Evolutionary conservation across 2,888 invertebrate genomes (phyloP), one percentile per base, ranked within the genome.

Genomic region (Cancer borealis): DNA sequence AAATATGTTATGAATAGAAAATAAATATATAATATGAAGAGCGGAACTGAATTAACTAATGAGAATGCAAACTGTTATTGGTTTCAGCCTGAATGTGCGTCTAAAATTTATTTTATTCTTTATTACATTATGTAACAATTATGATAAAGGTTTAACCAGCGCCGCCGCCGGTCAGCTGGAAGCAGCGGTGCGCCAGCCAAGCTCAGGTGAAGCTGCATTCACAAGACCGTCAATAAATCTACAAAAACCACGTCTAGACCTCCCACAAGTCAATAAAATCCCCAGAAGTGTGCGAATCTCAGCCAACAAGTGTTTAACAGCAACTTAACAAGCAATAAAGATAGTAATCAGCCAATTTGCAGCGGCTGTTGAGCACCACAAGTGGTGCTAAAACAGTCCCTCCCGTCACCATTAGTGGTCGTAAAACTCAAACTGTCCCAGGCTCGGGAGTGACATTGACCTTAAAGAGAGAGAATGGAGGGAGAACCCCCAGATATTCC

Each of bases 381-480:
- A 88, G 87, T 45, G 92, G 89, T 89, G 92, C 92, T 94, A 94
- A 94, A 94, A 94, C 94, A 94, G 92, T 94, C 89, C 88, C 94
- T 47, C 94, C 92, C 92, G 92, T 94, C 94, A 92, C 46, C 79
- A 92, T 94, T 92, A 94, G 54, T 39, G 92, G 92, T 79, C 94
- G 89, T 94, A 94, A 94, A 94, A 94, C 89, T 89, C 94, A 88
- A 93, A 93, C 30, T 92, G 94, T 92, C 94, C 94, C 89, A 49
- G 73, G 89, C 92, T 54, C 88, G 89, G 79, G 90, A 79, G 54
- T 94, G 94, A 94, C 94, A 94, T 94, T 94, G 94, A 94, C 94
- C 94, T 94, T 94, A 94, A 94, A 94, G 94, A 73, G 94, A 94
- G 94, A 94, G 94, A 94, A 89, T 92, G 94, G 92, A 94, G 79